These are phyloP conservation scores for Harpalus rufipes DNA, from an alignment of 2,888 invertebrate genomes.

Conservation along the genomic window DNA sequence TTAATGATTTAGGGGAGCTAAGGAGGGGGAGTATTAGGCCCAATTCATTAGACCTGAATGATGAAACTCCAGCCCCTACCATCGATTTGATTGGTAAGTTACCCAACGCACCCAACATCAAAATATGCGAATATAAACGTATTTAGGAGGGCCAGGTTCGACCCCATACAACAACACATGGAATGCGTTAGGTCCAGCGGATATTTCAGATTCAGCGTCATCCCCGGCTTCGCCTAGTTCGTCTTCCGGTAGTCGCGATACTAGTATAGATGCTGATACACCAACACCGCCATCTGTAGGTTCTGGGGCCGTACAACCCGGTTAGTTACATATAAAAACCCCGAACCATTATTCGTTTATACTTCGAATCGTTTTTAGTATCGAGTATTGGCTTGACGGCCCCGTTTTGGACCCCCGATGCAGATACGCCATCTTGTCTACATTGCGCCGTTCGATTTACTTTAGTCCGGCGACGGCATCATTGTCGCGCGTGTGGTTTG, in stretches of 20 bases:
- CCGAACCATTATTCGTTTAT: too few species aligned
- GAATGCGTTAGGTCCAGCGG: conserved; percentile 64
- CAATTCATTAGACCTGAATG: conserved; percentile 66
- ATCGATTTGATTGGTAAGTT: conserved; percentile 54
- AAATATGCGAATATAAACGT: too few species aligned
- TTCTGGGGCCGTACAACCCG: background rate
- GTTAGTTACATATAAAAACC: background rate
- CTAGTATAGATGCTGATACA: too few species aligned
- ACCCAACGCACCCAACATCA: too few species aligned
- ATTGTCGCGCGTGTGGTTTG: conserved; percentile 92
- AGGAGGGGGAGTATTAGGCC: conserved; percentile 55
- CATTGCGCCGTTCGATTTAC: conserved; percentile 90
- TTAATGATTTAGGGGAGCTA: conserved; percentile 47
- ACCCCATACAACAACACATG: conserved; percentile 77
- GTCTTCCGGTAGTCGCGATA: too few species aligned
- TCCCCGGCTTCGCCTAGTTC: background rate
- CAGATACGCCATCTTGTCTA: conserved; percentile 89
- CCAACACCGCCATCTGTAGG: too few species aligned
- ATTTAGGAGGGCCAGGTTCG: conserved; percentile 75
- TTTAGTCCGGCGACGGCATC: conserved; percentile 90
- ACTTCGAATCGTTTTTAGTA: conserved; percentile 66
- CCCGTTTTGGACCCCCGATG: conserved; percentile 93
- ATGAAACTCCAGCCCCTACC: conserved; percentile 43
- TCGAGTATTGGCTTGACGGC: conserved; percentile 84
- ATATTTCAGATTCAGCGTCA: background rate